Evolutionary conservation across 2,888 invertebrate genomes (phyloP).

Genomic region (Drosophila kokeensis): DNA sequence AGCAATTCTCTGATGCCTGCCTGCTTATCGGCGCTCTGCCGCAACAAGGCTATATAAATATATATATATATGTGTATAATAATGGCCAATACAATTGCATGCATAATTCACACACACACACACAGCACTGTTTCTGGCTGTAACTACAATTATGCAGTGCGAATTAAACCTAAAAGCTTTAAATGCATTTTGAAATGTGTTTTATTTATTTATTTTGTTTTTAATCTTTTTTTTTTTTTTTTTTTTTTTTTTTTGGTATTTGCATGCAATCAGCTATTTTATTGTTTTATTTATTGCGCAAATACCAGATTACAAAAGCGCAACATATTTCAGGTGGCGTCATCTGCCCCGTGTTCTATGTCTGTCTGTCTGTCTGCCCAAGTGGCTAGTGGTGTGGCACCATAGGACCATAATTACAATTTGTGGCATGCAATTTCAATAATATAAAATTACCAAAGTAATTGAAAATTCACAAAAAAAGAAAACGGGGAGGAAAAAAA

Average conservation of each 20-base stretch:
- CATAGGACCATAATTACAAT: constrained; percentile 76
- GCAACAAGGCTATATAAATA: constrained; percentile 40
- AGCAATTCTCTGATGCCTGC: constrained; percentile 56
- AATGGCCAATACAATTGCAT: constrained; percentile 73
- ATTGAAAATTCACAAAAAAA: constrained; percentile 70
- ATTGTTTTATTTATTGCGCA: constrained; percentile 73
- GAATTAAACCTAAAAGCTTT: constrained; percentile 62
- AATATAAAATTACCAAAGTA: constrained; percentile 82
- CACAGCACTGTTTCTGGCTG: constrained; percentile 27
- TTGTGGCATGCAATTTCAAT: constrained; percentile 78
- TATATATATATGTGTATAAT: constrained; percentile 1
- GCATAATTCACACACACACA: constrained; percentile 64
- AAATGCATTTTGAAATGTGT: constrained; percentile 48
- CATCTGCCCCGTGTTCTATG: neutral
- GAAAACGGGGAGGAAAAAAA: neutral
- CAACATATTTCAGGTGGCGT: constrained; percentile 70
- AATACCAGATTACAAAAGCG: constrained; percentile 79
- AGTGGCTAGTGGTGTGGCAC: constrained; percentile 22
- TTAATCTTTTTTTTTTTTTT: constrained; percentile 1
- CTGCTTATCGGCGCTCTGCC: constrained; percentile 63
- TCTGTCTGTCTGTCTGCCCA: neutral
- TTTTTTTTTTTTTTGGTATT: constrained; percentile 4
- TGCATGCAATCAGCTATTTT: constrained; percentile 30
- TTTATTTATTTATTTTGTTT: constrained; percentile 13
- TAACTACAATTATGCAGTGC: constrained; percentile 24